Evolutionary conservation across 1,140 invertebrate genomes (phyloP).

Genomic region (Pygmarrhopalites habei): DNA sequence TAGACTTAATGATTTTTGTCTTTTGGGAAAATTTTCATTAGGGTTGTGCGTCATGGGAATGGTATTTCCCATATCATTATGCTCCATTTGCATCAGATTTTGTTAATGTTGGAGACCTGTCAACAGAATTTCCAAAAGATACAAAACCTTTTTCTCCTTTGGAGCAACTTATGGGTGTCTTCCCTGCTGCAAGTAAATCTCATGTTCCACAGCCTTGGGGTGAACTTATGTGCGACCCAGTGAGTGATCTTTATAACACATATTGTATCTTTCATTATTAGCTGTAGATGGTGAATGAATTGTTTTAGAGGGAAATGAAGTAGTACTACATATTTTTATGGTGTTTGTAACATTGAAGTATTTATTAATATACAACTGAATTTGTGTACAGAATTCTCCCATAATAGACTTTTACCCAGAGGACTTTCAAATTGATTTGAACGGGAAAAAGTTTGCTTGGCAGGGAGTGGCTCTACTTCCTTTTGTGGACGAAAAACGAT

Average conservation of each 20-base stretch:
- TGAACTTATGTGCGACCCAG: slow-evolving; percentile 85
- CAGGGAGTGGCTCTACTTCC: slow-evolving; percentile 96
- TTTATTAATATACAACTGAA: too few relatives aligned
- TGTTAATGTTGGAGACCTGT: slow-evolving; percentile 76
- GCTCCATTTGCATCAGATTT: slow-evolving; percentile 99
- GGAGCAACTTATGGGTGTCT: slow-evolving; percentile 98
- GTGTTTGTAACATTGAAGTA: too few relatives aligned
- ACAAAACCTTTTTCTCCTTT: slow-evolving; percentile 90
- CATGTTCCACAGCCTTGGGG: slow-evolving; percentile 92
- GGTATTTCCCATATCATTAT: slow-evolving; percentile 99
- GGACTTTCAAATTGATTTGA: slow-evolving; percentile 97
- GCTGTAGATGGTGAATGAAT: too few relatives aligned
- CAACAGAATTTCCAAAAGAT: slow-evolving; percentile 77
- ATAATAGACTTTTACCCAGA: slow-evolving; percentile 99
- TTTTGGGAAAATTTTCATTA: too few relatives aligned
- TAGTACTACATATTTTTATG: background rate
- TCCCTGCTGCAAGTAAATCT: slow-evolving; percentile 89
- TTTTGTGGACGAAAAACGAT: slow-evolving; percentile 90
- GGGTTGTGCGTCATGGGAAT: slow-evolving; percentile 98
- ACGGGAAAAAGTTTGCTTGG: slow-evolving; percentile 99
- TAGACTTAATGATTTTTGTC: background rate
- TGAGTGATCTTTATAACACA: slow-evolving; percentile 46
- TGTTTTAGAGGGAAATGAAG: too few relatives aligned
- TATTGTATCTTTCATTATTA: background rate
- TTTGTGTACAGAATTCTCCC: slow-evolving; percentile 63